Conservation (phyloP, 2,888 invertebrate species). For the Drymonia ruficornis region DNA sequence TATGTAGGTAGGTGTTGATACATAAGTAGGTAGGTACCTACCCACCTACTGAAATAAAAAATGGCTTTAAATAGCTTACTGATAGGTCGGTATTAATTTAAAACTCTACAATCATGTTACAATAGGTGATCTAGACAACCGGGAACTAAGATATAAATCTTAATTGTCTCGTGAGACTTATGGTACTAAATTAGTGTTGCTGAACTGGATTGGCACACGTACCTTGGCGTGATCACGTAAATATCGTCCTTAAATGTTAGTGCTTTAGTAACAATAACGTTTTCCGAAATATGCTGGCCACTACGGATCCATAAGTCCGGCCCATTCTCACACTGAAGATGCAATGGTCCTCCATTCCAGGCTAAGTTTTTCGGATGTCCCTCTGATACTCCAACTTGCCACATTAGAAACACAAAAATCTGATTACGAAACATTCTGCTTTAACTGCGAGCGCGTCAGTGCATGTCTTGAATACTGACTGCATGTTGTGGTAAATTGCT, state of each 20-base stretch:
- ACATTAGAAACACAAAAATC: conserved; percentile 17
- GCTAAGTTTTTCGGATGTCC: conserved; percentile 61
- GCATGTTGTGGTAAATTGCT: background rate
- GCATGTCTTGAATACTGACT: background rate
- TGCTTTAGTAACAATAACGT: conserved; percentile 85
- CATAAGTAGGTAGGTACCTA: too few relatives aligned
- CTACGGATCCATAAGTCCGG: conserved; percentile 78
- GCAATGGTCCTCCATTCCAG: conserved; percentile 73
- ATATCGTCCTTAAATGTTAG: conserved; percentile 83
- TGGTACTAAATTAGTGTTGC: background rate
- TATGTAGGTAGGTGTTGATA: too few relatives aligned
- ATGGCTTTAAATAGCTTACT: too few relatives aligned
- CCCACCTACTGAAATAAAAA: too few relatives aligned
- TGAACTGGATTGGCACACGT: conserved; percentile 13
- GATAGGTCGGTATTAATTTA: too few relatives aligned
- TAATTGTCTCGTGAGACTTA: background rate
- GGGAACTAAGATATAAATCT: background rate
- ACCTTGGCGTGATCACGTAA: conserved; percentile 85
- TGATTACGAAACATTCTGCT: conserved; percentile 27
- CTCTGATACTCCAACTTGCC: conserved; percentile 20
- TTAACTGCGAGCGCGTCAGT: conserved; percentile 9
- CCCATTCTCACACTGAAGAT: conserved; percentile 76
- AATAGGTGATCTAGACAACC: background rate
- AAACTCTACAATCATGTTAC: too few relatives aligned
- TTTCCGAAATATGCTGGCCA: conserved; percentile 82